These are phyloP conservation scores for Diadema setosum DNA, from an alignment of 35 echinoderm and acorn worm genomes.

Conservation along the genomic window DNA sequence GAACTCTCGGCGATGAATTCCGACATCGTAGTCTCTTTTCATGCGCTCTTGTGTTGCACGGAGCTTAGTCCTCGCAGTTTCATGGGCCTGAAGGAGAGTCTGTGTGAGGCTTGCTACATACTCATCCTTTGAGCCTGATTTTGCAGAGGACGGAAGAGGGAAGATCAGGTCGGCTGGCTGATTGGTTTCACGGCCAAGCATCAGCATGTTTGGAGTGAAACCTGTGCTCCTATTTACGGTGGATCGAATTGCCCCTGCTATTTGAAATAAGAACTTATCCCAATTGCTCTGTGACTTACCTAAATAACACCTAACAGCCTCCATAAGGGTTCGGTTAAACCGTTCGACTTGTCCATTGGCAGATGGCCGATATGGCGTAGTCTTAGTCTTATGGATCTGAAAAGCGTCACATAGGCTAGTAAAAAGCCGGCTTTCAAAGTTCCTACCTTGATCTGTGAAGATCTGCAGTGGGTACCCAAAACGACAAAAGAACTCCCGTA, in stretches of 20 bases:
- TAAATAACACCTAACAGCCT: slow-evolving; percentile 5
- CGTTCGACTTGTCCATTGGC: background rate
- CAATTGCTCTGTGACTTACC: background rate
- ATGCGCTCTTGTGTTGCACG: slow-evolving; percentile 6
- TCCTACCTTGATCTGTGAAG: slow-evolving; percentile 21
- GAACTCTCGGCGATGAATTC: background rate
- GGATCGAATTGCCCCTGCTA: slow-evolving; percentile 15
- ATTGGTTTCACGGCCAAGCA: slow-evolving; percentile 46
- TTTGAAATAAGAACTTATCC: background rate
- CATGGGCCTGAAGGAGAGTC: background rate
- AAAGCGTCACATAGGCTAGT: background rate
- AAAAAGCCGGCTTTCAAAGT: background rate
- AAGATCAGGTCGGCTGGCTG: slow-evolving; percentile 51
- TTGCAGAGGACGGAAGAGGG: background rate
- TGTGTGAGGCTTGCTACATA: background rate
- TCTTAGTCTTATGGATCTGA: background rate
- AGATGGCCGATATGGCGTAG: background rate
- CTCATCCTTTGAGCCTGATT: background rate
- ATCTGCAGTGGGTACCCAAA: background rate
- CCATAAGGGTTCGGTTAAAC: slow-evolving; percentile 9
- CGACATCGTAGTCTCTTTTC: slow-evolving; percentile 47
- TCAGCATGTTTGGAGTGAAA: slow-evolving; percentile 22
- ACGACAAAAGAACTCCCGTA: background rate
- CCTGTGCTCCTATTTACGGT: slow-evolving; percentile 61
- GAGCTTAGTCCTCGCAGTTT: background rate